phyloP scores from a whole-genome alignment of 2,888 invertebrate species.

The Syrphus vitripennis region DNA sequence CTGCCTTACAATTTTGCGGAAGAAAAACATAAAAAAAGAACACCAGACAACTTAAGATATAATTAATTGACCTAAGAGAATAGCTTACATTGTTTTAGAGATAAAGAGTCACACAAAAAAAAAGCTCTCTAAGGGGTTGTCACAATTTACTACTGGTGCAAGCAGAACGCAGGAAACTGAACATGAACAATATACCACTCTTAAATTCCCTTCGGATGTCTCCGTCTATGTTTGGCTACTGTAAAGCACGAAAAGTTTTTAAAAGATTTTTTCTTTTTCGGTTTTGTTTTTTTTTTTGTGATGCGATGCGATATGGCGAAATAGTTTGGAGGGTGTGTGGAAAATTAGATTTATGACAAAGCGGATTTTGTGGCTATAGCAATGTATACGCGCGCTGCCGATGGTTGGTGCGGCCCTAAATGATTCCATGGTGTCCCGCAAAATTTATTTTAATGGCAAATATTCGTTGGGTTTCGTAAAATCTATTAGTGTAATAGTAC shows the following conservation, averaged over 20 bases:
- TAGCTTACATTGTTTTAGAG: constrained; percentile 46
- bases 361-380: constrained; percentile 35
- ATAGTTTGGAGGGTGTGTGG: constrained; percentile 7
- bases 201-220: constrained; percentile 48
- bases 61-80: constrained; percentile 64
- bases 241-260: constrained; percentile 57
- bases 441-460: constrained; percentile 55
- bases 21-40: constrained; percentile 41
- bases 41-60: constrained; percentile 58
- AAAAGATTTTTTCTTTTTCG: constrained; percentile 24
- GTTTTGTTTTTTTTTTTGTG: neutral
- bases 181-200: constrained; percentile 2
- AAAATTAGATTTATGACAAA: constrained; percentile 58
- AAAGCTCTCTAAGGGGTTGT: constrained; percentile 42
- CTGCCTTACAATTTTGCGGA: constrained; percentile 13
- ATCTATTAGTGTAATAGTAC: constrained; percentile 36
- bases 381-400: neutral
- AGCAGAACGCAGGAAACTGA: neutral
- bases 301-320: neutral
- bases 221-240: constrained; percentile 33
- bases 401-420: neutral
- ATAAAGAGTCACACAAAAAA: constrained; percentile 43
- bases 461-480: neutral
- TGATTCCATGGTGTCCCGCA: constrained; percentile 12
- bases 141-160: constrained; percentile 13